Percentiles rank a stretch among this genome's conserved stretches.
Conservation (phyloP, 2,113 vertebrate genomes). For the Alexandromys fortis region DNA sequence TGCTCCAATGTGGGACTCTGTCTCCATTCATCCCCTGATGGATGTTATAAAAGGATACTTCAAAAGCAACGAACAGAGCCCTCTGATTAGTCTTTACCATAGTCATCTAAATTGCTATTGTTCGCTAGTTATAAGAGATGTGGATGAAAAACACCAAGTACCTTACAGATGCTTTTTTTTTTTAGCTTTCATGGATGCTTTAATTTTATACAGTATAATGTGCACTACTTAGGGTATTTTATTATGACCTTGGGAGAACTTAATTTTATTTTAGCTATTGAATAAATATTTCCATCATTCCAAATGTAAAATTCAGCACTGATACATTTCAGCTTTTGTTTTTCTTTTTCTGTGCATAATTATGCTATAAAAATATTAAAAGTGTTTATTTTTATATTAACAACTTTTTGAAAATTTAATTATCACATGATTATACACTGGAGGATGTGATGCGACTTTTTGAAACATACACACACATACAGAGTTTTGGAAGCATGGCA, state of each 20-base stretch:
- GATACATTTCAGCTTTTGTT: not conserved
- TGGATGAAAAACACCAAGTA: not conserved
- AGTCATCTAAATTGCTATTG: conserved; percentile 21
- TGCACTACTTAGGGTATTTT: conserved; percentile 48
- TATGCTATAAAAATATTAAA: not conserved
- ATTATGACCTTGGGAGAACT: conserved; percentile 61
- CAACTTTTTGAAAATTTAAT: not conserved
- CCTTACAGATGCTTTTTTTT: conserved; percentile 7
- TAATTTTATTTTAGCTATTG: conserved; percentile 62
- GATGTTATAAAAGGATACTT: not conserved
- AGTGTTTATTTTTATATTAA: not conserved
- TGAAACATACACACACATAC: not conserved
- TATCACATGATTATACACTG: not conserved
- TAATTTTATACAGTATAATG: conserved; percentile 52
- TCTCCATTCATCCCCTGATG: no score
- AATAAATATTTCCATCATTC: conserved; percentile 53
- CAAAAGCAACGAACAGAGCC: not conserved
- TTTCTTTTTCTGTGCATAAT: not conserved
- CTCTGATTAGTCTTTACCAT: not conserved
- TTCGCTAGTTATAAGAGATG: conserved; percentile 5
- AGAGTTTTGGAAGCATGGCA: not conserved
- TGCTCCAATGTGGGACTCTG: no score
- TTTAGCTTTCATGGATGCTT: conserved; percentile 55
- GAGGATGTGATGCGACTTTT: not conserved
- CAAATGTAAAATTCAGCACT: conserved; percentile 15